phyloP scores from a whole-genome alignment of 2,888 invertebrate genomes.

The Eupithecia tripunctaria region DNA sequence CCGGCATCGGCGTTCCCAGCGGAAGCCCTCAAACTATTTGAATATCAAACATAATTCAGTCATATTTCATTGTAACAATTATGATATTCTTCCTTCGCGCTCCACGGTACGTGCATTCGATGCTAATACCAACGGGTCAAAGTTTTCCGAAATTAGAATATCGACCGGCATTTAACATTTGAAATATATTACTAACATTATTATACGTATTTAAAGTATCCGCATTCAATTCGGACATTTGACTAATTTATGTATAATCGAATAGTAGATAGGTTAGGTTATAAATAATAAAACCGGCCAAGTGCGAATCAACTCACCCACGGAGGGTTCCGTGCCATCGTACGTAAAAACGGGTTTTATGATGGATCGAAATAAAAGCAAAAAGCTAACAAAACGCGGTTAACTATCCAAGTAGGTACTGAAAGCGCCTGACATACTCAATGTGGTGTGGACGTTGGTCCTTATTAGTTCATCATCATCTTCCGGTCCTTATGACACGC shows the following conservation, averaged over 20 bases:
- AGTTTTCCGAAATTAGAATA: conserved; percentile 58
- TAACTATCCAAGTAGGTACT: conserved; percentile 52
- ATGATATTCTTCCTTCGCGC: conserved; percentile 80
- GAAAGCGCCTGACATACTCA: conserved; percentile 66
- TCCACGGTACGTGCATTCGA: conserved; percentile 71
- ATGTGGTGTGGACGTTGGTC: background rate
- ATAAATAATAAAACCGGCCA: conserved; percentile 41
- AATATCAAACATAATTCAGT: conserved; percentile 81
- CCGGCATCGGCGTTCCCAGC: conserved; percentile 65
- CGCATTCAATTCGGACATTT: conserved; percentile 45
- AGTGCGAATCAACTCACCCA: background rate
- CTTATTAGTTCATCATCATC: too few relatives aligned
- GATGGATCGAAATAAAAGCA: background rate
- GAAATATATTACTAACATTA: conserved; percentile 50
- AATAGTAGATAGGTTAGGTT: conserved; percentile 44
- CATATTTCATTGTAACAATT: conserved; percentile 81
- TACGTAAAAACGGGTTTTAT: too few relatives aligned
- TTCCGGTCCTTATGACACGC: too few relatives aligned
- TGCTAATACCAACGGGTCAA: conserved; percentile 63
- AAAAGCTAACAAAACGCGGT: background rate
- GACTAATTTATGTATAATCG: conserved; percentile 41
- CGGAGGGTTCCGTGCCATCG: background rate
- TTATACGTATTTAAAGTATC: conserved; percentile 37
- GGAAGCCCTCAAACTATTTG: conserved; percentile 80
- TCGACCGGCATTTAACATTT: conserved; percentile 49